Conservation (phyloP, 1,140 invertebrate genomes). For the Parasteatoda tepidariorum region DNA sequence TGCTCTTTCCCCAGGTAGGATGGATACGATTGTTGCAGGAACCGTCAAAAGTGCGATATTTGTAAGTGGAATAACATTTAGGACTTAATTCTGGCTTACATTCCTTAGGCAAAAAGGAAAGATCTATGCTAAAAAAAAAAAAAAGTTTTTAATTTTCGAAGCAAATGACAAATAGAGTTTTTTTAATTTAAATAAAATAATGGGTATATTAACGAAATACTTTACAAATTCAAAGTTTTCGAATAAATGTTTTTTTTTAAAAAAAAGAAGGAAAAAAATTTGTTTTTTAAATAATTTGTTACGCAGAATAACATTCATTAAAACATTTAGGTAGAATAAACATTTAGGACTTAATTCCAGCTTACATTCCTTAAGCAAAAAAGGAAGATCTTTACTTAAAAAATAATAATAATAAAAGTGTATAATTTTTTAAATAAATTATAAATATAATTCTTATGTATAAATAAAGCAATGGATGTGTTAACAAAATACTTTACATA, state of each 20-base stretch:
- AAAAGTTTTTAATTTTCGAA: neutral
- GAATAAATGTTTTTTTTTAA: neutral
- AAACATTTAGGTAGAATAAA: neutral
- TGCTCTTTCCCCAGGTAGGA: slow-evolving; percentile 71
- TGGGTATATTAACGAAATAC: neutral
- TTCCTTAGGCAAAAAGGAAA: slow-evolving; percentile 26
- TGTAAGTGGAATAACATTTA: slow-evolving; percentile 62
- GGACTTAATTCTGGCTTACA: slow-evolving; percentile 33
- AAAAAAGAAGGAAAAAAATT: no score
- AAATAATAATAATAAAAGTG: no score
- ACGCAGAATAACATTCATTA: neutral
- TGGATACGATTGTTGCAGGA: slow-evolving; percentile 80
- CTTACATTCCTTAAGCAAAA: no score
- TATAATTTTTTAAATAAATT: neutral
- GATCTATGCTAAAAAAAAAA: slow-evolving; percentile 32
- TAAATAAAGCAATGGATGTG: no score
- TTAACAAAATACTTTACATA: no score
- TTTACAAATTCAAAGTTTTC: neutral
- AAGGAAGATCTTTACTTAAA: no score
- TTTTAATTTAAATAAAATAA: neutral
- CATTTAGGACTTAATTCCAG: no score
- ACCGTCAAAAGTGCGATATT: slow-evolving; percentile 77
- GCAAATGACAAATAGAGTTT: neutral
- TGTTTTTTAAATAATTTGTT: neutral
- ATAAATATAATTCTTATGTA: neutral